phyloP scores from a whole-genome alignment of 1,140 invertebrate species.

The Cardiocondyla obscurior region DNA sequence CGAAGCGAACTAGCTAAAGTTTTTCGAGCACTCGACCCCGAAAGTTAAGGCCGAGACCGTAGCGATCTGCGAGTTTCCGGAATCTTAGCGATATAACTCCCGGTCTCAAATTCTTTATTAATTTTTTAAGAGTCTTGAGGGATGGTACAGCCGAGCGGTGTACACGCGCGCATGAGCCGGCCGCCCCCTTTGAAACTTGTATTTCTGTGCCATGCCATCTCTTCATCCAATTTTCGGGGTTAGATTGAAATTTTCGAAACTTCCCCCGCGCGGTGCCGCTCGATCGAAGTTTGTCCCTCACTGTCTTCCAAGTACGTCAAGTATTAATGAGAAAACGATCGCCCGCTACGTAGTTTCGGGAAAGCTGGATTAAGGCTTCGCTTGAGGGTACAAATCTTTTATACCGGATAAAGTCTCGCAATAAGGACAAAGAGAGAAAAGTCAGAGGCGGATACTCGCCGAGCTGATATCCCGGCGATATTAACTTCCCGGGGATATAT shows the following conservation, averaged over 20 bases:
- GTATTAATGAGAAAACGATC: constrained; percentile 34
- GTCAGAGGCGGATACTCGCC: background rate
- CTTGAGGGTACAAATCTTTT: background rate
- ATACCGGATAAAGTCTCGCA: background rate
- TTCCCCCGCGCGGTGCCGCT: constrained; percentile 19
- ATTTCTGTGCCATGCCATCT: constrained; percentile 47
- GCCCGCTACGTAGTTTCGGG: background rate
- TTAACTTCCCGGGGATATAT: constrained; percentile 28
- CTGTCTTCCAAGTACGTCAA: background rate
- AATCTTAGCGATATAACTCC: constrained; percentile 22
- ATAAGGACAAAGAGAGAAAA: background rate
- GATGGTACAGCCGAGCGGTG: background rate
- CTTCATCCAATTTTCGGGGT: constrained; percentile 57
- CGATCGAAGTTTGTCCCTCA: constrained; percentile 52
- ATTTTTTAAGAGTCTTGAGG: constrained; percentile 52
- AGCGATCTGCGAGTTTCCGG: constrained; percentile 22
- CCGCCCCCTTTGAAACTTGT: constrained; percentile 3
- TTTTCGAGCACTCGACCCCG: constrained; percentile 40
- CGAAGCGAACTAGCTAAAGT: constrained; percentile 49
- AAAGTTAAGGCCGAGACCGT: constrained; percentile 56
- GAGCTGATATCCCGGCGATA: background rate
- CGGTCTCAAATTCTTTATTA: constrained; percentile 65
- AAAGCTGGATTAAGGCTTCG: background rate
- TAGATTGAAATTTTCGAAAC: constrained; percentile 62
- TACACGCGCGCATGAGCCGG: constrained; percentile 15